These are phyloP conservation scores for Ectropis crepuscularia DNA, from an alignment of 2,888 invertebrate species.

Conservation along the genomic window DNA sequence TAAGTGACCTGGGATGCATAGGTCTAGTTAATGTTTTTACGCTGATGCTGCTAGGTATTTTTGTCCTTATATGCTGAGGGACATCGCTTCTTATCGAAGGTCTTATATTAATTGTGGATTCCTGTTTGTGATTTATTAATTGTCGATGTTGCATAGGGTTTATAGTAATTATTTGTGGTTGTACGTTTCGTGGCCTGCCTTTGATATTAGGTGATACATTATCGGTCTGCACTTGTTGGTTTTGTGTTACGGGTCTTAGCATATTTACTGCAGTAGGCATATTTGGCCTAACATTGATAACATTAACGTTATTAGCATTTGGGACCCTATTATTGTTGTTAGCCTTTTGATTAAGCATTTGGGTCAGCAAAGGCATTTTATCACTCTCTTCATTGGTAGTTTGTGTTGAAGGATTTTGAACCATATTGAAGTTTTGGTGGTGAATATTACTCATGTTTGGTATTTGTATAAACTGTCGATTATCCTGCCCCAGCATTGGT, in stretches of 20 bases:
- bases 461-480: constrained; percentile 51
- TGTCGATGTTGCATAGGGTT: constrained; percentile 49
- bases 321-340: constrained; percentile 5
- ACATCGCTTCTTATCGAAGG: constrained; percentile 26
- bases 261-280: constrained; percentile 22
- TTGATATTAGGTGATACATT: constrained; percentile 25
- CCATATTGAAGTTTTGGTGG: constrained; percentile 31
- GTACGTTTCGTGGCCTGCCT: constrained; percentile 29
- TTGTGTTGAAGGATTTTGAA: constrained; percentile 38
- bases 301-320: constrained; percentile 7
- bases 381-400: constrained; percentile 23
- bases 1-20: constrained; percentile 62
- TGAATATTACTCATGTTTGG: constrained; percentile 40
- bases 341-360: constrained; percentile 32
- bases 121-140: constrained; percentile 29
- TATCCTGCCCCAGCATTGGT: constrained; percentile 61
- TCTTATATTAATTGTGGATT: constrained; percentile 28
- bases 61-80: constrained; percentile 37
- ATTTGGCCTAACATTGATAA: constrained; percentile 2
- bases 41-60: constrained; percentile 44
- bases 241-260: constrained; percentile 28
- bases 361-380: constrained; percentile 30
- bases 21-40: constrained; percentile 56
- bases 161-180: constrained; percentile 52
- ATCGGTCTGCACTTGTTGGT: constrained; percentile 43